Conservation (phyloP, 2,888 invertebrate genomes). For the Philopedon plagiatum region DNA sequence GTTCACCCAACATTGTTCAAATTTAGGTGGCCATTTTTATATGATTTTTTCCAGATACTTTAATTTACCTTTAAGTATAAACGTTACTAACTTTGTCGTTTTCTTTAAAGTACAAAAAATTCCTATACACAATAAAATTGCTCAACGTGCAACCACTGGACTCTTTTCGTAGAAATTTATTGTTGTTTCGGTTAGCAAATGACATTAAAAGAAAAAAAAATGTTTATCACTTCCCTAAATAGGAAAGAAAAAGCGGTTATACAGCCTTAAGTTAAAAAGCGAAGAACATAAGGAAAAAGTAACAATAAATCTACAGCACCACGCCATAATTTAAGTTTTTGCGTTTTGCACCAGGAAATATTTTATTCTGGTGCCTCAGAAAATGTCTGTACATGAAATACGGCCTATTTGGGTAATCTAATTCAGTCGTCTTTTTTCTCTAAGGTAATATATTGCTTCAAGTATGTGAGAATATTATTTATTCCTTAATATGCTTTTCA, state of each 20-base stretch:
- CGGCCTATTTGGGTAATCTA: constrained; percentile 45
- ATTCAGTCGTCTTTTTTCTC: constrained; percentile 34
- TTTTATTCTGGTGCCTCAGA: constrained; percentile 38
- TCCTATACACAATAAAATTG: too few species aligned
- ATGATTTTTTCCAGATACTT: too few species aligned
- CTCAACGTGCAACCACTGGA: too few species aligned
- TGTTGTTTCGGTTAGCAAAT: not conserved
- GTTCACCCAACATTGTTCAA: too few species aligned
- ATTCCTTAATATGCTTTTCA: constrained; percentile 21
- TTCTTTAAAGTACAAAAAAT: too few species aligned
- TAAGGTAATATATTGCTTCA: constrained; percentile 11
- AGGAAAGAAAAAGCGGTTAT: not conserved
- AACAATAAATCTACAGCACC: constrained; percentile 40
- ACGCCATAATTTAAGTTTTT: constrained; percentile 40
- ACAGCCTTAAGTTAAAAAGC: constrained; percentile 30
- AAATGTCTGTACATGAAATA: constrained; percentile 47
- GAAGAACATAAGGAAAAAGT: constrained; percentile 27
- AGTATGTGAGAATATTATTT: constrained; percentile 19
- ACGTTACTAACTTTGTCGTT: too few species aligned
- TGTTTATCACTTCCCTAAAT: not conserved
- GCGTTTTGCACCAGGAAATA: constrained; percentile 41
- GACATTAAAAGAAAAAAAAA: not conserved
- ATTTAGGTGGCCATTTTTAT: too few species aligned
- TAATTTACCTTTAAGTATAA: too few species aligned
- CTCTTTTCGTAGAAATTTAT: too few species aligned